Evolutionary conservation across 1,140 invertebrate genomes (phyloP), one percentile per base, ranked within the genome.

Genomic region (Listronotus bonariensis): DNA sequence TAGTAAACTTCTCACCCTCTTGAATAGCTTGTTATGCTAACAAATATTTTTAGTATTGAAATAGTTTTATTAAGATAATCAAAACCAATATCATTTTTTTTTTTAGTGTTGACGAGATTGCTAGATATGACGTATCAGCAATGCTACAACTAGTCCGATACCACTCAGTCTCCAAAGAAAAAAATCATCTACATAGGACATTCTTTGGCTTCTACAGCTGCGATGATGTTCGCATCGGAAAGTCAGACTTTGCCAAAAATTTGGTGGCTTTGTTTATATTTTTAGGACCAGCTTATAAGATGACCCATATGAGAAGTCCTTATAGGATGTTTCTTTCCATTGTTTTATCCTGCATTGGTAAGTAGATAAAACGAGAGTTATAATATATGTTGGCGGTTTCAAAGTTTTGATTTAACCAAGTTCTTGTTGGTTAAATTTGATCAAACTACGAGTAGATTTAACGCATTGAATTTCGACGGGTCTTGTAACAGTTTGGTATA

Each of bases 181-280:
- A 69, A 82, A 51, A 69, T 87, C 6, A 77, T 77, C 51, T 87
- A 87, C 70, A 76, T 87, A 14, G 87, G 85, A 0, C 84, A 86
- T 67, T 80, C 79, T 12, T 65, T 80, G 57, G 79, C 79, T 8
- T 73, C 75, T 0, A 75, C 78, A 6, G 60, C 68, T n/a, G 78
- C 76, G 8, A 76, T 82, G 56, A 81, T 81, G 54, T 77, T 81
- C 53, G 69, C 81, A 46, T 79, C 79, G 32, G 74, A 75, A 38
- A 67, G 74, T 78, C 81, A 3, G 74, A 82, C 38, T 76, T 79
- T 57, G 74, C 74, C 1, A 65, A 51, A 20, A 61, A 61, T 18
- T 57, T 64, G 10, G 54, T 78, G 3, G 66, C 69, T 52, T 43
- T 77, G 31, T 70, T 76, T 49, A 69, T 78, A 42, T 69, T 74